Conservation (phyloP, 64 coral and sea anemone genomes). For the Stylophora pistillata region DNA sequence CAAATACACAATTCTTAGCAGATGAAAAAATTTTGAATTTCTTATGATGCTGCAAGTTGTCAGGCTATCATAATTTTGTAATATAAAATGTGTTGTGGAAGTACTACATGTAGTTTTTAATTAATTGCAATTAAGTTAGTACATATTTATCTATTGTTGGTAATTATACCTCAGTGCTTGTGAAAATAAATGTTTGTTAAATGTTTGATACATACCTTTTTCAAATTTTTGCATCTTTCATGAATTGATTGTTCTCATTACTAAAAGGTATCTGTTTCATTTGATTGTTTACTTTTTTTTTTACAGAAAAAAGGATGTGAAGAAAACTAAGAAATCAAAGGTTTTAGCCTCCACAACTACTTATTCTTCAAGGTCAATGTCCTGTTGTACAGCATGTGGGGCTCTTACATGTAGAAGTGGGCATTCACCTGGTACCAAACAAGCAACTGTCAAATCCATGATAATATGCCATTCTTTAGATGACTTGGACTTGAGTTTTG, state of each 20-base stretch:
- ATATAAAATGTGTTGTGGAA: too few species aligned
- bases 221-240: too few species aligned
- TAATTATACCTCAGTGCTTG: too few species aligned
- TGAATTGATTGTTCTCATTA: not conserved
- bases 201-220: too few species aligned
- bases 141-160: too few species aligned
- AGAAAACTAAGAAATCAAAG: conserved; percentile 16
- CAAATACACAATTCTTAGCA: too few species aligned
- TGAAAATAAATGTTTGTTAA: too few species aligned
- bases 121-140: too few species aligned
- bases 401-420: not conserved
- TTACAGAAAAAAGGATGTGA: not conserved
- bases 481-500: not conserved
- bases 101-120: too few species aligned
- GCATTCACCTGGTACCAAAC: not conserved
- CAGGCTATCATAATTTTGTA: too few species aligned
- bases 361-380: conserved; percentile 35
- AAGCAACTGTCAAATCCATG: conserved; percentile 17
- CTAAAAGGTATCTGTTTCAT: not conserved
- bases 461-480: conserved; percentile 20
- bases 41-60: too few species aligned
- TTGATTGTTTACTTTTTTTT: not conserved
- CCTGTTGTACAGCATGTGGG: conserved; percentile 1
- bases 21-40: too few species aligned
- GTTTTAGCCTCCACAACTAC: not conserved